These are phyloP conservation scores for Lochmaea crataegi DNA, from an alignment of 2,888 invertebrate genomes.

Conservation along the genomic window DNA sequence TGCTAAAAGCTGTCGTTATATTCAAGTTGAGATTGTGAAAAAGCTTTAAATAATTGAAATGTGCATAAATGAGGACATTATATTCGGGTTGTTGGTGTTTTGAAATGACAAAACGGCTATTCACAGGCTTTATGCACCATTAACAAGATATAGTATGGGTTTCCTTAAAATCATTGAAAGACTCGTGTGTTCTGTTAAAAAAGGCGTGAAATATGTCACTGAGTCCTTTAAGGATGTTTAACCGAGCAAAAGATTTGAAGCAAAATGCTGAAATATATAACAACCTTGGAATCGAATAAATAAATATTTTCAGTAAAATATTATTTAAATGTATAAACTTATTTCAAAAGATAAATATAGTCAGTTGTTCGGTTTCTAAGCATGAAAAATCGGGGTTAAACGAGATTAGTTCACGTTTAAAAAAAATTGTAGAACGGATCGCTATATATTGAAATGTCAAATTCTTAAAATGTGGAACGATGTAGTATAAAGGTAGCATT, in stretches of 20 bases:
- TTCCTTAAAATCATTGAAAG: slow-evolving; percentile 44
- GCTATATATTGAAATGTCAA: slow-evolving; percentile 55
- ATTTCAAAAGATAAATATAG: background rate
- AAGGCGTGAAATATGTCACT: slow-evolving; percentile 5
- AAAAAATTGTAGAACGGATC: slow-evolving; percentile 54
- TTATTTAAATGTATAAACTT: background rate
- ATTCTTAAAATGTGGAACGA: slow-evolving; percentile 50
- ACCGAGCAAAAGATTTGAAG: slow-evolving; percentile 3
- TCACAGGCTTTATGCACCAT: slow-evolving; percentile 57
- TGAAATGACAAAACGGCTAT: slow-evolving; percentile 53
- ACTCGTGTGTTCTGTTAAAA: slow-evolving; percentile 15
- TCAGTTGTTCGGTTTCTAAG: slow-evolving; percentile 22
- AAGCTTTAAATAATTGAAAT: slow-evolving; percentile 51
- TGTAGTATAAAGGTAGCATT: slow-evolving; percentile 41
- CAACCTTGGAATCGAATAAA: too few species aligned
- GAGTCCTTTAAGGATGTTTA: background rate
- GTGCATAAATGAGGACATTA: slow-evolving; percentile 55
- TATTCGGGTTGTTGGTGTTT: slow-evolving; percentile 55
- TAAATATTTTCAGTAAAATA: background rate
- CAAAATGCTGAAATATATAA: too few species aligned
- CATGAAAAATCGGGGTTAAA: slow-evolving; percentile 54
- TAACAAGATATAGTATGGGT: slow-evolving; percentile 55
- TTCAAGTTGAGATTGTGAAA: background rate
- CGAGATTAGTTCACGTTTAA: slow-evolving; percentile 52
- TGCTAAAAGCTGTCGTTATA: background rate